Conservation (phyloP, 2,113 vertebrate species). For the Rousettus leschenaultii region DNA sequence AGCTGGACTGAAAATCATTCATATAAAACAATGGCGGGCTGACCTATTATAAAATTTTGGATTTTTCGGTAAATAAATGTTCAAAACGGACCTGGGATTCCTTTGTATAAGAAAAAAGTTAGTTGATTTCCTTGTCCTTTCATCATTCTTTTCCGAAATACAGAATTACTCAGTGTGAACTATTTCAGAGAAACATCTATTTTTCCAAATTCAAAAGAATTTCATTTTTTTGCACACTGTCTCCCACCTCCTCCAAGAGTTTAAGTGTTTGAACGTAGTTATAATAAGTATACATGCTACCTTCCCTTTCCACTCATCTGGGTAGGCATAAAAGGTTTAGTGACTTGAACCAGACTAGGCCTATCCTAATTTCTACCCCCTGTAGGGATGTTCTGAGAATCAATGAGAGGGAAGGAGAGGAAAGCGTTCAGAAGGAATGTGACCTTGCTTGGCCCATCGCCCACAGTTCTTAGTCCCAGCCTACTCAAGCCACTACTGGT, state of each 20-base stretch:
- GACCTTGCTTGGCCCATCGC: neutral
- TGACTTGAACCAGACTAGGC: neutral
- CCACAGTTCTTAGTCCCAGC: neutral
- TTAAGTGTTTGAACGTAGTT: neutral
- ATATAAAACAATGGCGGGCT: neutral
- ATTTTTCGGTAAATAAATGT: neutral
- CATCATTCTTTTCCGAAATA: slow-evolving; percentile 27
- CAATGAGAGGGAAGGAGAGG: neutral
- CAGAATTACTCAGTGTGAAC: neutral
- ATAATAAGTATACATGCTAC: neutral
- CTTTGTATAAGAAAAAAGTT: neutral
- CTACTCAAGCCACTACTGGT: neutral
- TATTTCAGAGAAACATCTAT: neutral
- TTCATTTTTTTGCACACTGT: neutral
- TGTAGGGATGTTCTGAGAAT: neutral
- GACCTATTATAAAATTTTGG: neutral
- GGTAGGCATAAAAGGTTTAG: neutral
- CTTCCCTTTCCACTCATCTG: neutral
- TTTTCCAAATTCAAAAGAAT: neutral
- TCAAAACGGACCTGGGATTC: neutral
- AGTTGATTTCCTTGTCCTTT: neutral
- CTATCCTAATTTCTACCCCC: neutral
- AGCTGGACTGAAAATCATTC: neutral
- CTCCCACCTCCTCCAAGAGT: neutral
- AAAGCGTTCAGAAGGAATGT: neutral